Evolutionary conservation across 2,797 vertebrate genomes (phyloP).

Genomic region (Uromys caudimaculatus): DNA sequence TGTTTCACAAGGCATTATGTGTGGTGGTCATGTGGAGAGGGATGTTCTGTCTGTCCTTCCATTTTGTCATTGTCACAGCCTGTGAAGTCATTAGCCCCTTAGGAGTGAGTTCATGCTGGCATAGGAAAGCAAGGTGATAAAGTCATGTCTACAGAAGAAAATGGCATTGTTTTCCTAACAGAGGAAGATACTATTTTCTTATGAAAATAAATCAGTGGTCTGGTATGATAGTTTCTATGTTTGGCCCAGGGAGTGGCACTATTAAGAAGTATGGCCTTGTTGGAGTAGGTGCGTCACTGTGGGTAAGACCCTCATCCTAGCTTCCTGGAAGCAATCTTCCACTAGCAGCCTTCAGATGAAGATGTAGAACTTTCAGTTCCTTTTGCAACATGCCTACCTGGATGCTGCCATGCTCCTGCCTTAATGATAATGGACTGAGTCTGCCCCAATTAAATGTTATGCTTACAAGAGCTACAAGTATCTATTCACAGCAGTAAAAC

Average conservation of each 20-base stretch:
- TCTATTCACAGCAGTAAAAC: too few species aligned
- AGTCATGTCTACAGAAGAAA: not conserved
- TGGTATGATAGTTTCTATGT: not conserved
- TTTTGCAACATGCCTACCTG: too few species aligned
- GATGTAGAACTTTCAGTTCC: too few species aligned
- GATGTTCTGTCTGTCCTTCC: not conserved
- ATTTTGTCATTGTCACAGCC: too few species aligned
- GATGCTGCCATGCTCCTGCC: too few species aligned
- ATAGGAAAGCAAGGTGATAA: not conserved
- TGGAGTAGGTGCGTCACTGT: not conserved
- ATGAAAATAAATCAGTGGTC: not conserved
- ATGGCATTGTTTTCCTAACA: not conserved
- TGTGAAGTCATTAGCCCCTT: not conserved
- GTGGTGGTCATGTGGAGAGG: not conserved
- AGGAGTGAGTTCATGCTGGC: not conserved
- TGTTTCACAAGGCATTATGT: not conserved
- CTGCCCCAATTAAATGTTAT: too few species aligned
- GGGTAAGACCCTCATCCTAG: not conserved
- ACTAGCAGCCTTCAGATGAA: not conserved
- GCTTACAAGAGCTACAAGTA: too few species aligned
- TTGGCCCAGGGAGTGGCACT: not conserved
- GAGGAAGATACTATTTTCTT: not conserved
- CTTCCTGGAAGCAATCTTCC: not conserved
- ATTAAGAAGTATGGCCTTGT: not conserved
- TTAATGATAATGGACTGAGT: too few species aligned